Evolutionary conservation across 2,797 vertebrate species (phyloP).

Genomic region (Enteromius argenteus): DNA sequence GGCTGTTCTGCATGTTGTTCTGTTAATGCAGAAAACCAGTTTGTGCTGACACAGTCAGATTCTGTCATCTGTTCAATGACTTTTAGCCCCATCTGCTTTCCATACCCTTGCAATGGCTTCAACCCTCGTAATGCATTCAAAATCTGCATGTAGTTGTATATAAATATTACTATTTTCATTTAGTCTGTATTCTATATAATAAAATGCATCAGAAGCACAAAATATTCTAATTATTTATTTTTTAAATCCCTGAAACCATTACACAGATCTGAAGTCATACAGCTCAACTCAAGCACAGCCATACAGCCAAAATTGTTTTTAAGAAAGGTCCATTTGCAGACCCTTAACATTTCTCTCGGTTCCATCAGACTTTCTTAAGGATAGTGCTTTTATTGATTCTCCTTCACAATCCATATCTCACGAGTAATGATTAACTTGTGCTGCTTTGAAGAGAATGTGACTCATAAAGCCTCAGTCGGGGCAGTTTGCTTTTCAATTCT

Average conservation of each 20-base stretch:
- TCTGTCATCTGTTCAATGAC: background rate
- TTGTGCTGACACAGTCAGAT: background rate
- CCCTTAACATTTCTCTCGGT: background rate
- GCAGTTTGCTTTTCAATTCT: slow-evolving; percentile 20
- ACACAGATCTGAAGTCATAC: background rate
- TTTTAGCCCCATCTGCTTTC: background rate
- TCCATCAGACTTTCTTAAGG: slow-evolving; percentile 13
- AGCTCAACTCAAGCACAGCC: background rate
- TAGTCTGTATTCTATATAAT: background rate
- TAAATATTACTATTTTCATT: background rate
- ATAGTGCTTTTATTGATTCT: background rate
- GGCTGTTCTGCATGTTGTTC: background rate
- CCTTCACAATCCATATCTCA: slow-evolving; percentile 29
- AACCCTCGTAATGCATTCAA: background rate
- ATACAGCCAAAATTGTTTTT: background rate
- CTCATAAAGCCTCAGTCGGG: background rate
- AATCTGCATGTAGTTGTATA: background rate
- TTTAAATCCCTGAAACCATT: background rate
- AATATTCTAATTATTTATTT: background rate
- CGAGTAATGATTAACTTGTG: slow-evolving; percentile 39
- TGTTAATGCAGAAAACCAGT: background rate
- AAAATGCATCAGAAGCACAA: background rate
- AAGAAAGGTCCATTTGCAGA: background rate
- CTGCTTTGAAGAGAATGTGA: slow-evolving; percentile 35
- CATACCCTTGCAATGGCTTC: background rate